Base-by-base conservation (phyloP, 2,888 invertebrate genomes). In the Thecocarcelia acutangulata region DNA sequence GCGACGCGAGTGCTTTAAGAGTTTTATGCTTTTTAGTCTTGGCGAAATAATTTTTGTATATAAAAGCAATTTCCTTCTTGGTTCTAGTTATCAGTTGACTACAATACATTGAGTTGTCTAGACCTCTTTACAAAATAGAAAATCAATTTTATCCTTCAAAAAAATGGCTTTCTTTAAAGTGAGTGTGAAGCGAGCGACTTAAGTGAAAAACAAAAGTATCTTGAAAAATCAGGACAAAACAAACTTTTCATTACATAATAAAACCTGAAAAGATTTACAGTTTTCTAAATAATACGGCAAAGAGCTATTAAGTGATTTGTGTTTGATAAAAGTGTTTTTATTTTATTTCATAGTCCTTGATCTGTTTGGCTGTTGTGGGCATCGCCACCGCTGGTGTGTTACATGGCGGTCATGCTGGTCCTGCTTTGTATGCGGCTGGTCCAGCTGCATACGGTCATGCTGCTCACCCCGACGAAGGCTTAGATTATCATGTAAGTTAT, bases 31-130 rank as follows among this genome's bases (percentile, higher is more conserved):
- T 24, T 58, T 68, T 50, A 58, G 46, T 61, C 68, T 72, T 66
- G 54, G 19, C 50, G 61, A 52, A 69, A 61, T 63, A 69, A 42
- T 73, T 82, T 82, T 82, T 78, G 87, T 90, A 90, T 91, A 91
- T 90, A 91, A 88, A 90, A 90, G 89, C 87, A 87, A 89, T 87
- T 88, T 89, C 88, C 88, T 90, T 89, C 89, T 90, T 87, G 87
- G 89, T 90, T 91, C 91, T 90, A 90, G 90, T 90, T 90, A 91
- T 91, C 91, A 91, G 91, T 91, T 90, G 89, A 87, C 86, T 89
- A 85, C 87, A 89, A 89, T 88, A 89, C 87, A 88, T 90, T 87
- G 87, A 90, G 86, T 85, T 85, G 87, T 85, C 84, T 44, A 89
- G 85, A 86, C 85, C 54, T 69, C 9, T 54, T 52, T 64, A 61